These are phyloP conservation scores for Sebastes paucispinis DNA, from an alignment of 2,797 vertebrate genomes.

Conservation along the genomic window DNA sequence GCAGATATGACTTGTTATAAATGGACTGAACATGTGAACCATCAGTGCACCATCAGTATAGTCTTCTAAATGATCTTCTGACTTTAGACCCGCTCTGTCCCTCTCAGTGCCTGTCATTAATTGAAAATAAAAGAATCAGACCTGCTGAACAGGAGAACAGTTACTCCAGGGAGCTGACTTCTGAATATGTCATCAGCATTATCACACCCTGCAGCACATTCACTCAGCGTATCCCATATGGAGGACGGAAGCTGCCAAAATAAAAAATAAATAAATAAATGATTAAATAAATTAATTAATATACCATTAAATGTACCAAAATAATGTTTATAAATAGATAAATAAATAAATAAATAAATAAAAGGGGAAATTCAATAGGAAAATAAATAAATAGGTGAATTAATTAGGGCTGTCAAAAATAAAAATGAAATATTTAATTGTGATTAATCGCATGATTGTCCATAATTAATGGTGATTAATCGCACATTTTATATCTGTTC, in stretches of 20 bases:
- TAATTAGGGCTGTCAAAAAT: not conserved
- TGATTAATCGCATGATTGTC: too few species aligned
- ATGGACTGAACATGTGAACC: not conserved
- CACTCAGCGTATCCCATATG: not conserved
- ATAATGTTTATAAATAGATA: not conserved
- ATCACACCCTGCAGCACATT: constrained; percentile 19
- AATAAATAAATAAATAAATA: not conserved
- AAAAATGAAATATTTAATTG: not conserved
- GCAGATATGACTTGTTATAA: not conserved
- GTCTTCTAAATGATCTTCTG: not conserved
- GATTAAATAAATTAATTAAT: not conserved
- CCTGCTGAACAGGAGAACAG: not conserved
- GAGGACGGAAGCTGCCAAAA: not conserved
- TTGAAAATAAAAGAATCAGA: constrained; percentile 14
- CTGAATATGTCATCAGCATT: constrained; percentile 33
- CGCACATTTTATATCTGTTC: too few species aligned
- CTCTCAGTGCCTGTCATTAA: not conserved
- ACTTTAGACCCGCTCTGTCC: not conserved
- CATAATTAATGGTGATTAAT: too few species aligned
- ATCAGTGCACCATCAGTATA: not conserved
- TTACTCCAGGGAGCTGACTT: constrained; percentile 28
- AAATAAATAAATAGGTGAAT: not conserved
- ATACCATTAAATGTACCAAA: too few species aligned
- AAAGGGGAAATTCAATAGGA: not conserved
- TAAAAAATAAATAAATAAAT: not conserved